Percentiles rank a stretch among this genome's conserved stretches.
Evolutionary conservation across 2,797 vertebrate species (phyloP).

Genomic region (Amblyraja radiata): DNA sequence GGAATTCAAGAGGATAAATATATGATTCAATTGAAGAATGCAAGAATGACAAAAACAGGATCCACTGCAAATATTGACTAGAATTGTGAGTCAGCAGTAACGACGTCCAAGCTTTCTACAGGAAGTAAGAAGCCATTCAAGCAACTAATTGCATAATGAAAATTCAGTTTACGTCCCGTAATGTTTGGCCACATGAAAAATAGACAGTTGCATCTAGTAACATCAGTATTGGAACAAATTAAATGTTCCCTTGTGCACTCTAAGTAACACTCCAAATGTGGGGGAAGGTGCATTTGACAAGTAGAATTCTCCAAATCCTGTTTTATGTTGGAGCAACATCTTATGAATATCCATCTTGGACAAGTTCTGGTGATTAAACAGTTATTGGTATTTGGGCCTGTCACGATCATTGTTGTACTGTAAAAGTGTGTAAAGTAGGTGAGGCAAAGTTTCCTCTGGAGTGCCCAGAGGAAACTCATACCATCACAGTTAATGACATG

Average conservation of each 20-base stretch:
- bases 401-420: neutral
- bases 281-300: neutral
- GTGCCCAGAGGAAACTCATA: too few species aligned
- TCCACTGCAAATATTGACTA: neutral
- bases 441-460: neutral
- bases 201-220: neutral
- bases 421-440: neutral
- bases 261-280: neutral
- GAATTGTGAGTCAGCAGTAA: too few species aligned
- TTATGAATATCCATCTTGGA: neutral
- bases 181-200: neutral
- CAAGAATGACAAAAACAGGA: neutral
- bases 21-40: neutral
- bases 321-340: neutral
- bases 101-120: neutral
- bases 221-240: neutral
- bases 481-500: too few species aligned
- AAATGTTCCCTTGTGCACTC: neutral
- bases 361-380: slow-evolving; percentile 19
- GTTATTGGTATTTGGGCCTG: neutral
- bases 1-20: neutral
- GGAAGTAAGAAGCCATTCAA: neutral
- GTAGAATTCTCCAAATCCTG: neutral
- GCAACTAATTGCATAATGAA: neutral
- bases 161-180: neutral